These are phyloP conservation scores for Spongilla lacustris DNA, from an alignment of 37 sponge, comb jelly and placozoan genomes.

Conservation along the genomic window DNA sequence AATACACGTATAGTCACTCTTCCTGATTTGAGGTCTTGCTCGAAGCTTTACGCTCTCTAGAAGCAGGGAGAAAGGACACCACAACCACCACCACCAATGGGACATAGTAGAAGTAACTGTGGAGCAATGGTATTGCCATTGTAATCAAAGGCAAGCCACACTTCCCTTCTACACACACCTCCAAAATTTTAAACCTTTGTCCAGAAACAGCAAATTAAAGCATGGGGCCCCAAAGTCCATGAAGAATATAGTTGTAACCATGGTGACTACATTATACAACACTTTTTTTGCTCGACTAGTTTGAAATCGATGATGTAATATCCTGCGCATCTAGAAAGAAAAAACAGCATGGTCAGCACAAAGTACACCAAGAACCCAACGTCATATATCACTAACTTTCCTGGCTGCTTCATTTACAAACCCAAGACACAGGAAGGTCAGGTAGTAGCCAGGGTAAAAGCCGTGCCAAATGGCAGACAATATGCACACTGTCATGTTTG, in stretches of 20 bases:
- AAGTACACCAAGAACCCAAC: neutral
- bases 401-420: slow-evolving; percentile 55
- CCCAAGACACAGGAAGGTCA: slow-evolving; percentile 55
- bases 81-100: slow-evolving; percentile 9
- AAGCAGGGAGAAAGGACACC: neutral
- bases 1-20: neutral
- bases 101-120: slow-evolving; percentile 46
- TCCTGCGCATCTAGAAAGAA: slow-evolving; percentile 56
- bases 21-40: neutral
- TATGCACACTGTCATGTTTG: slow-evolving; percentile 55
- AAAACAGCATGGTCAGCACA: neutral
- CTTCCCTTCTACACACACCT: slow-evolving; percentile 6
- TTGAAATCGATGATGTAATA: slow-evolving; percentile 63
- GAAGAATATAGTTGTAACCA: slow-evolving; percentile 39
- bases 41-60: neutral
- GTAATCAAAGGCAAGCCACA: too few species aligned
- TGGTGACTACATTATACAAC: slow-evolving; percentile 72
- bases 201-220: slow-evolving; percentile 15
- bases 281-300: slow-evolving; percentile 35
- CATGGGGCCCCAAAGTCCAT: slow-evolving; percentile 26
- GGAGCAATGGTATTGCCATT: neutral
- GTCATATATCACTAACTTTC: slow-evolving; percentile 49
- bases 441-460: slow-evolving; percentile 89
- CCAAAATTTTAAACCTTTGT: slow-evolving; percentile 12
- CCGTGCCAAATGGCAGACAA: slow-evolving; percentile 93